phyloP scores from a whole-genome alignment of 2,888 invertebrate species.

The Tetragonula carbonaria region DNA sequence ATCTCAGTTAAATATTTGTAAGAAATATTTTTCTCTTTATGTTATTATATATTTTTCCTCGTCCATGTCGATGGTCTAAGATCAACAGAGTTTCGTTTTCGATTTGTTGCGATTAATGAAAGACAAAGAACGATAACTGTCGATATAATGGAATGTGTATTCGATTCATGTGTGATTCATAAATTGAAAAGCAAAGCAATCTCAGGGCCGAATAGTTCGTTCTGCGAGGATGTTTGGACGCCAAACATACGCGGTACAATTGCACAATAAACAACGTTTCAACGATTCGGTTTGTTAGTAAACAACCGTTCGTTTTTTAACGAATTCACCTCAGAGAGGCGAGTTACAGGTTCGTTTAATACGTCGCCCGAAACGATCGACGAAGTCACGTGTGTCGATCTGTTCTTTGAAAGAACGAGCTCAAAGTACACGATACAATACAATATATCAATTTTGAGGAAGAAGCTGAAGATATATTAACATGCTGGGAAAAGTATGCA shows the following conservation, averaged over 20 bases:
- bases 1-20: too few relatives aligned
- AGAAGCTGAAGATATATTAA: background rate
- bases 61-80: background rate
- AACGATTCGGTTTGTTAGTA: background rate
- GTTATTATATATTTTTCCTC: too few relatives aligned
- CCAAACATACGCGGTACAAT: slow-evolving; percentile 42
- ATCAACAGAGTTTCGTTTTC: background rate
- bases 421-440: background rate
- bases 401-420: background rate
- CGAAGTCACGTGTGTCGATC: background rate
- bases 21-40: too few relatives aligned
- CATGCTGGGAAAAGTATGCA: background rate
- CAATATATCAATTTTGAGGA: background rate
- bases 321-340: background rate
- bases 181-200: slow-evolving; percentile 45
- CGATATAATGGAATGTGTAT: slow-evolving; percentile 16
- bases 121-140: background rate
- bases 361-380: background rate
- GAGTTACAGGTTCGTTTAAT: background rate
- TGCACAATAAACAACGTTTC: slow-evolving; percentile 24
- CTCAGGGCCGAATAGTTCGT: slow-evolving; percentile 13
- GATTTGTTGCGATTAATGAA: slow-evolving; percentile 1
- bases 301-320: slow-evolving; percentile 15
- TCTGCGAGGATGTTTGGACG: slow-evolving; percentile 29
- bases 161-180: slow-evolving; percentile 18